These are phyloP conservation scores for Gymnoscelis rufifasciata DNA, from an alignment of 2,888 invertebrate species.

Conservation along the genomic window DNA sequence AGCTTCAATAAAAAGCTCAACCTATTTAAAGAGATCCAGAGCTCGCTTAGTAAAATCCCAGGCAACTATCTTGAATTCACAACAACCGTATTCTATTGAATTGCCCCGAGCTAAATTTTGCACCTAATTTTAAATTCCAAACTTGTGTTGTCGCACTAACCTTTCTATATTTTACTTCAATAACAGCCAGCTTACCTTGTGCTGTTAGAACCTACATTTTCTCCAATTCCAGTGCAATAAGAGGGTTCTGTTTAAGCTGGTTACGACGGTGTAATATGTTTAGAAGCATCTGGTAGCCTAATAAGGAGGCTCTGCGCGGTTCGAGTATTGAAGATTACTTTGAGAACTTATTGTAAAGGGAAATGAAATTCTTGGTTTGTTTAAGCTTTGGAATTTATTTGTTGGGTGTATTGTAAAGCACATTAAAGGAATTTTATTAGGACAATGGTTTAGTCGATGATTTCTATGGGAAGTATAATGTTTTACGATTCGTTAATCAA, in stretches of 20 bases:
- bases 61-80: conserved; percentile 11
- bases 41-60: neutral
- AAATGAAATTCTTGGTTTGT: conserved; percentile 13
- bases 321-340: conserved; percentile 39
- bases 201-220: neutral
- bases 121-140: conserved; percentile 69
- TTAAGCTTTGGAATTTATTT: conserved; percentile 5
- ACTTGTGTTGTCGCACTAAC: conserved; percentile 60
- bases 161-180: conserved; percentile 59
- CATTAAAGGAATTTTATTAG: neutral
- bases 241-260: conserved; percentile 30
- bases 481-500: no score
- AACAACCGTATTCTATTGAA: conserved; percentile 13
- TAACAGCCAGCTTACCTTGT: conserved; percentile 34
- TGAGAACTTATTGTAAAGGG: conserved; percentile 39
- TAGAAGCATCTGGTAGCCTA: conserved; percentile 38
- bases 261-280: conserved; percentile 22
- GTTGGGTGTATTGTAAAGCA: neutral
- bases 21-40: no score
- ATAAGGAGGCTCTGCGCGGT: conserved; percentile 43
- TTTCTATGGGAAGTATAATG: no score
- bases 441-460: no score
- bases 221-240: neutral
- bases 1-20: no score
- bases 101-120: conserved; percentile 47